Evolutionary conservation across 1,140 invertebrate genomes (phyloP), one percentile per base, ranked within the genome.

Genomic region (Lordiphosa collinella): DNA sequence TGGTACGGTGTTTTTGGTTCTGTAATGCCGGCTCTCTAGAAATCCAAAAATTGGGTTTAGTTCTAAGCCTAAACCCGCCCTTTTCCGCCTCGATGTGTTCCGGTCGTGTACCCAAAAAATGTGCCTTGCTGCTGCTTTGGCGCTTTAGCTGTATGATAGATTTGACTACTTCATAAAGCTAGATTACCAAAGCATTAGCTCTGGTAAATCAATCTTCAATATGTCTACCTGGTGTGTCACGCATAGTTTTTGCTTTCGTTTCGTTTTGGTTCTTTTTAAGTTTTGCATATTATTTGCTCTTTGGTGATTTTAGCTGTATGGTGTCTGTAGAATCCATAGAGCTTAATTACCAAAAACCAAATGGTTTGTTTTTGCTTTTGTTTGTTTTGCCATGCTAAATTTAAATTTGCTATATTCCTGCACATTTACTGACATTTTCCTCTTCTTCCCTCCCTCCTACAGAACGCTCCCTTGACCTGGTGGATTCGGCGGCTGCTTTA

Each of bases 71-170:
- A n/a, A n/a, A n/a, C n/a, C n/a, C n/a, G n/a, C n/a, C n/a, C n/a
- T n/a, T n/a, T n/a, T n/a, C n/a, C n/a, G n/a, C n/a, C n/a, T n/a
- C n/a, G n/a, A n/a, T n/a, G n/a, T n/a, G n/a, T n/a, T n/a, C n/a
- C n/a, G n/a, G n/a, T n/a, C n/a, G n/a, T n/a, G n/a, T n/a, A n/a
- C n/a, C n/a, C n/a, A n/a, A n/a, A n/a, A n/a, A 31, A 18, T 25
- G 61, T 57, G 63, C 54, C 36, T 62, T 84, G 61, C 90, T 89
- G 89, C 91, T 91, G 92, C 96, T 97, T 96, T 97, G 96, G 96
- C 95, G 94, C 94, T 96, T 94, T 96, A 96, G 95, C 96, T 96
- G 95, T 95, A 95, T 96, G 95, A 96, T 92, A 91, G 90, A 89
- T 89, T 88, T 79, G 80, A 89, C 84, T 82, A 91, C 90, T 92